Base-by-base conservation (phyloP, 2,888 invertebrate species). In the Agrochola macilenta region DNA sequence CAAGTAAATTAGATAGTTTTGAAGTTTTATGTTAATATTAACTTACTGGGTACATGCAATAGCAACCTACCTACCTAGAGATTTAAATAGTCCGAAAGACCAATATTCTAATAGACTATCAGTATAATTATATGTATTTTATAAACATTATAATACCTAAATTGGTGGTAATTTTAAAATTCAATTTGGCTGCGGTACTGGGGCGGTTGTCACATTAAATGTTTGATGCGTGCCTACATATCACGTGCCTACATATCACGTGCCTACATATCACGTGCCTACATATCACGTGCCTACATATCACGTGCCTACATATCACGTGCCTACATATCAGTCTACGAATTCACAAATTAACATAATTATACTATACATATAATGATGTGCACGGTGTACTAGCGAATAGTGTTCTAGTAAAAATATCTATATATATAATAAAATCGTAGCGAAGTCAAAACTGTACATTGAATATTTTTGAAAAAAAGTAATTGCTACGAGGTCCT, bases 331-430 rank as follows among this genome's bases (percentile, higher is more conserved):
- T 82, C 82, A 78, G 77, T 76, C 87, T 88, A 84, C 78, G 84
- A 83, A 85, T 88, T 89, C 85, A 79, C 75, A 87, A 90, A 93
- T 93, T 7, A 92, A 89, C 93, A 93, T 93, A 2, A 43, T 43
- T 43, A 88, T 87, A 90, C 87, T 93, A 92, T 93, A 90, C 92
- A 92, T 92, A 85, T 85, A 90, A 92, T 93, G 91, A 92, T 86
- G 87, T 82, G 86, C 85, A 84, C 81, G 76, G 82, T 84, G 78
- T 69, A 70, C 73, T 64, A 76, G 63, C 79, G 83, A 87, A 81
- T 83, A 82, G 78, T 80, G 76, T 74, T 65, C 64, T 57, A 49
- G 57, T 49, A 65, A 75, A 77, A 82, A 84, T 85, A 76, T n/a
- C n/a, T n/a, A n/a, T n/a, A n/a, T n/a, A n/a, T n/a, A n/a, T n/a